Evolutionary conservation across 2,113 vertebrate species (phyloP).

Genomic region (Rostratula benghalensis): DNA sequence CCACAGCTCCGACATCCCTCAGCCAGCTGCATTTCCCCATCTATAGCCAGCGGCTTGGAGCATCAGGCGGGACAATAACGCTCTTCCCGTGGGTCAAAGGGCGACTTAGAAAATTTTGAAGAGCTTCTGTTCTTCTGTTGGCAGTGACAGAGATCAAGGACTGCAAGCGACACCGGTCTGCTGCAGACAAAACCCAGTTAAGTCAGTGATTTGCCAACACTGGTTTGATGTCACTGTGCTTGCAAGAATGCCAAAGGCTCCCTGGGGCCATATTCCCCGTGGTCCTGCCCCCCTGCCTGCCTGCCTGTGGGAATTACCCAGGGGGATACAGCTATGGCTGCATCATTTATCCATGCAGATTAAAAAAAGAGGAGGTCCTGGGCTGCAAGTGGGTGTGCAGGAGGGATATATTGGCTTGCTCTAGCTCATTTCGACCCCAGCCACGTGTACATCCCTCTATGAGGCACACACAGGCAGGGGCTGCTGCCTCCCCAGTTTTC

Average conservation of each 20-base stretch:
- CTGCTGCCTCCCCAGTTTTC: background rate
- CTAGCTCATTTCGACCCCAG: background rate
- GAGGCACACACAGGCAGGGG: accelerated
- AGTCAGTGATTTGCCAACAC: background rate
- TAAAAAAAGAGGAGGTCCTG: background rate
- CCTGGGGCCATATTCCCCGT: background rate
- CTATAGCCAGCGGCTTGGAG: accelerated
- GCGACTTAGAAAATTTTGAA: background rate
- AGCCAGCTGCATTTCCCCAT: background rate
- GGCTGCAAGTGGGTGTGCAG: background rate
- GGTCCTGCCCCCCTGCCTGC: background rate
- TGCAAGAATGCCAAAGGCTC: background rate
- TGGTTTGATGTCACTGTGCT: background rate
- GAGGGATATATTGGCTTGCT: background rate
- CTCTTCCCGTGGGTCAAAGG: background rate
- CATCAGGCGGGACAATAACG: background rate
- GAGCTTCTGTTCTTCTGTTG: background rate
- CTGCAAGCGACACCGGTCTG: background rate
- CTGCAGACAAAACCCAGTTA: background rate
- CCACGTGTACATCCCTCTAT: background rate
- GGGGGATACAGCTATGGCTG: background rate
- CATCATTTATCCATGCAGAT: background rate
- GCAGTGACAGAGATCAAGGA: background rate
- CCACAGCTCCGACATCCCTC: background rate
- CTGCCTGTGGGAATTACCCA: background rate